Conservation (phyloP, 2,888 invertebrate genomes). For the Lasioglossum calceatum region DNA sequence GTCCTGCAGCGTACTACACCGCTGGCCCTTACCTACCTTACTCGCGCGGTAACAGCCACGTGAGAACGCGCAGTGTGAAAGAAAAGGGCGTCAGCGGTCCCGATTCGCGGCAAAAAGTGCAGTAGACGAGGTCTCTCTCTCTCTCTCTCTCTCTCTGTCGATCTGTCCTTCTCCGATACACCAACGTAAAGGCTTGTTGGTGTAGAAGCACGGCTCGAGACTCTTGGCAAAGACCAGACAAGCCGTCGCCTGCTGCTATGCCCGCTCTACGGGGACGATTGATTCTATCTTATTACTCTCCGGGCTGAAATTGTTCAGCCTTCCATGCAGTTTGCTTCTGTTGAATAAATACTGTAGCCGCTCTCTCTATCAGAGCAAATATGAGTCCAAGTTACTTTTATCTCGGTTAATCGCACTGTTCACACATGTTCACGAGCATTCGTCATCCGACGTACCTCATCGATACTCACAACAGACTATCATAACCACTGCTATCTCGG, state of each 20-base stretch:
- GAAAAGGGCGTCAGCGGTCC: slow-evolving; percentile 42
- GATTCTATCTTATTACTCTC: slow-evolving; percentile 55
- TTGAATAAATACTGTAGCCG: slow-evolving; percentile 33
- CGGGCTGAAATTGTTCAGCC: slow-evolving; percentile 36
- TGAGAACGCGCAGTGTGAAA: slow-evolving; percentile 41
- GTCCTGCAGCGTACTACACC: slow-evolving; percentile 22
- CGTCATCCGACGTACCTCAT: neutral
- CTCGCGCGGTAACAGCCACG: slow-evolving; percentile 18
- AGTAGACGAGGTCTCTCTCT: slow-evolving; percentile 12
- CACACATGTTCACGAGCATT: neutral
- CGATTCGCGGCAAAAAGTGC: slow-evolving; percentile 47
- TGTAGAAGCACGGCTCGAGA: slow-evolving; percentile 30
- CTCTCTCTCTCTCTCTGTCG: slow-evolving; percentile 1
- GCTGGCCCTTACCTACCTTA: slow-evolving; percentile 58
- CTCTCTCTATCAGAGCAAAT: neutral
- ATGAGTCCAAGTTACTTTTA: neutral
- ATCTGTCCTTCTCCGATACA: slow-evolving; percentile 24
- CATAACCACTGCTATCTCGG: neutral
- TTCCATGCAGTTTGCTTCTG: slow-evolving; percentile 53
- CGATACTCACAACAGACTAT: neutral
- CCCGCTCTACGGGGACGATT: slow-evolving; percentile 36
- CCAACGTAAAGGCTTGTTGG: neutral
- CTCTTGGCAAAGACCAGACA: slow-evolving; percentile 55
- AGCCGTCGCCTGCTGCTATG: slow-evolving; percentile 53
- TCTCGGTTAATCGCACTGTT: neutral